Evolutionary conservation across 2,888 invertebrate species (phyloP), one percentile per base, ranked within the genome.

Genomic region (Spodoptera picta): DNA sequence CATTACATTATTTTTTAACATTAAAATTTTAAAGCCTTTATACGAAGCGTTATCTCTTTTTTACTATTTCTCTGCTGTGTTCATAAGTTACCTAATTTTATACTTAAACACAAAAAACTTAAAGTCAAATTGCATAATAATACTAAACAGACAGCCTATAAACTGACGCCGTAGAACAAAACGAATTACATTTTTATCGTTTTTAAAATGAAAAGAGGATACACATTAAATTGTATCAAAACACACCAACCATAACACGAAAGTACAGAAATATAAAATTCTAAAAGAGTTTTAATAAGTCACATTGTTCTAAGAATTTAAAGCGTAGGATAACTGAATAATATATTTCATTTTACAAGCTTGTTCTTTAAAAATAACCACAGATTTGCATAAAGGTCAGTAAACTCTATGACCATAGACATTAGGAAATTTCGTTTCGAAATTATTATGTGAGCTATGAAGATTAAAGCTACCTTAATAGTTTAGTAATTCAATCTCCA

Each of bases 271-370:
- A 51, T 52, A 23, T 63, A 51, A 65, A 41, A 59, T 54, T 73
- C 57, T 56, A 60, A 52, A 66, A 63, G 31, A 54, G 46, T 60
- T 63, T 57, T 55, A 73, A 62, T 62, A 73, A 70, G 62, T 55
- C 46, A 56, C 52, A 58, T 65, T 56, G 41, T 68, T 76, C 74
- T 56, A 3, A 51, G 74, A 76, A 73, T 56, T 44, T 45, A 10
- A 72, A 60, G 50, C 48, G 2, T 45, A 19, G 1, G 42, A 43
- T 57, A 57, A 23, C 45, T 53, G 27, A 63, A 41, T 45, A 14
- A n/a, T 47, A 48, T n/a, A 47, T 48, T 46, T 61, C 24, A 23
- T 54, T 19, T 27, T 45, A 31, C 19, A 31, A 50, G 10, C 31
- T 42, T 41, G 44, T 46, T 48, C 43, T 36, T 53, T 41, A 27